A percentile compares a stretch with the other conserved stretches of the same genome.
These are phyloP conservation scores for Nebria salina DNA, from an alignment of 2,888 invertebrate genomes.

Conservation along the genomic window DNA sequence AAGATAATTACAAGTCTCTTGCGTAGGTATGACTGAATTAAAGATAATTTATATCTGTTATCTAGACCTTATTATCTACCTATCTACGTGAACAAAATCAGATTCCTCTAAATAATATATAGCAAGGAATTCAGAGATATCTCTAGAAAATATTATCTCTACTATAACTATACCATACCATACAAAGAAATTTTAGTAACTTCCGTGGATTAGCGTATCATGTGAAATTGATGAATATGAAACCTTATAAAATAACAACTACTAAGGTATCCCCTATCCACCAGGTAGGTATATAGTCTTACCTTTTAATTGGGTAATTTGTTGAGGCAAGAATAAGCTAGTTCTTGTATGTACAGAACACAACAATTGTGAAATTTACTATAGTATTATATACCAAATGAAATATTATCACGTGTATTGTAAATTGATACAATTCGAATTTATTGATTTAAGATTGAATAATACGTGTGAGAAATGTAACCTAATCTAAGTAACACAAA, in stretches of 20 bases:
- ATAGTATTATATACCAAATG: background rate
- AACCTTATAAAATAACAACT: background rate
- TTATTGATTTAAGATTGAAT: constrained; percentile 39
- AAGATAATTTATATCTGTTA: too few relatives aligned
- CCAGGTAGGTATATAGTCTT: background rate
- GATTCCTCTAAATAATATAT: too few relatives aligned
- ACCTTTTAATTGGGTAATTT: background rate
- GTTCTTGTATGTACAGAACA: background rate
- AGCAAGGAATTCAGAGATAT: too few relatives aligned
- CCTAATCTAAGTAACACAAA: background rate
- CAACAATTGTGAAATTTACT: background rate
- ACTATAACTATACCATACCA: too few relatives aligned
- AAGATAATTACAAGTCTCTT: too few relatives aligned
- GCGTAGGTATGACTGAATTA: too few relatives aligned
- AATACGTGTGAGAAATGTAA: constrained; percentile 33
- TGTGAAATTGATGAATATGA: background rate
- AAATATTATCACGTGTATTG: background rate
- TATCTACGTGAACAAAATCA: too few relatives aligned
- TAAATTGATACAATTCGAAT: background rate
- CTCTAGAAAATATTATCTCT: too few relatives aligned
- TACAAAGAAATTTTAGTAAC: too few relatives aligned
- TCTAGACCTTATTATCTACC: too few relatives aligned
- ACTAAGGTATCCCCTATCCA: background rate
- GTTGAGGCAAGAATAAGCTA: background rate
- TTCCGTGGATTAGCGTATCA: too few relatives aligned